Evolutionary conservation across 2,113 vertebrate species (phyloP).

Genomic region (Glaucomys volans): DNA sequence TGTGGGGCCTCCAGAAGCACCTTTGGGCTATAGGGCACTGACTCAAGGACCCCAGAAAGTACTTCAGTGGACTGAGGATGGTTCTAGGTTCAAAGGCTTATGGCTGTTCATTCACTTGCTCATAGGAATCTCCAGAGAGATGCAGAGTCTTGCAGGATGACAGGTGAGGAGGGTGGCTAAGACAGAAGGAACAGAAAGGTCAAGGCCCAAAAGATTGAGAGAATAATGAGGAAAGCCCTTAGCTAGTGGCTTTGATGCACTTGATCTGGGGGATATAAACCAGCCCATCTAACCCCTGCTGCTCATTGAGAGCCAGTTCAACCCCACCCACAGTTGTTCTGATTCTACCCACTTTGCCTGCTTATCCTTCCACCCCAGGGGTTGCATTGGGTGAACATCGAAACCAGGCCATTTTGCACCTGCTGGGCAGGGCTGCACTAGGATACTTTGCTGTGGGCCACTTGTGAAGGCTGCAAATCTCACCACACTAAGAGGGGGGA

Average conservation of each 20-base stretch:
- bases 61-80: neutral
- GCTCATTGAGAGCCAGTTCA: neutral
- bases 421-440: neutral
- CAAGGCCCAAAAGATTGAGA: neutral
- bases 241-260: neutral
- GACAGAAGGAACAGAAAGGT: neutral
- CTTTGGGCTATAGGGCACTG: neutral
- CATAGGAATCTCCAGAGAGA: neutral
- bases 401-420: neutral
- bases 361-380: neutral
- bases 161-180: neutral
- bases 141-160: neutral
- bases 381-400: neutral
- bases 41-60: neutral
- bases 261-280: neutral
- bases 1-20: neutral
- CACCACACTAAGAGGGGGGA: neutral
- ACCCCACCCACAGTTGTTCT: neutral
- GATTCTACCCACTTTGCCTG: neutral
- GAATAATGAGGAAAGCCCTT: neutral
- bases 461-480: neutral
- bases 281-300: neutral
- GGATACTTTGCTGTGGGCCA: neutral
- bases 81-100: neutral
- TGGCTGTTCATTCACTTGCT: neutral